Conservation (phyloP, 1,140 invertebrate genomes). For the Drosophila murphyi region DNA sequence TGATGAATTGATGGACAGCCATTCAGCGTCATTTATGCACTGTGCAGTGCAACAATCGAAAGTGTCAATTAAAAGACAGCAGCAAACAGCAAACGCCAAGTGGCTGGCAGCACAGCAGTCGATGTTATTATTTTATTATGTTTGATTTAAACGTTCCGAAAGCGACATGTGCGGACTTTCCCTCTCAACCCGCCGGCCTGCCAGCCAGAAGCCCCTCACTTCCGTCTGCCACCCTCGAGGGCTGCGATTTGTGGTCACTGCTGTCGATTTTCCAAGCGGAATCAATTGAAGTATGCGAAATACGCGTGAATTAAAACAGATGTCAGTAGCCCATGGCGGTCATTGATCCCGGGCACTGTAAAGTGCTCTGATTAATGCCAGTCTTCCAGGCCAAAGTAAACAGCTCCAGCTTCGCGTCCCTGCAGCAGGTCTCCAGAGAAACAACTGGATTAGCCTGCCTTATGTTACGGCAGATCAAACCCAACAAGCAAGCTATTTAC, state of each 20-base stretch:
- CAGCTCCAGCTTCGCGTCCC: constrained; percentile 58
- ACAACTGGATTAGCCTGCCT: constrained; percentile 8
- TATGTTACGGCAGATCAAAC: constrained; percentile 23
- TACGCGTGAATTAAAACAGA: constrained; percentile 70
- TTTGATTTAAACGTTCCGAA: constrained; percentile 69
- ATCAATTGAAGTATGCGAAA: constrained; percentile 47
- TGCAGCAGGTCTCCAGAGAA: constrained; percentile 50
- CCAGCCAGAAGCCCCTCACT: constrained; percentile 3
- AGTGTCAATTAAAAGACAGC: constrained; percentile 74
- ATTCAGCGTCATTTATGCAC: constrained; percentile 46
- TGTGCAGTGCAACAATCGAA: constrained; percentile 60
- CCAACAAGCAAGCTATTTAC: constrained; percentile 45
- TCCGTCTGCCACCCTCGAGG: not conserved
- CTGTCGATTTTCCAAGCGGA: constrained; percentile 53
- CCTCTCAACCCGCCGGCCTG: not conserved
- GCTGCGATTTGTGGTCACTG: constrained; percentile 57
- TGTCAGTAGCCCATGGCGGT: constrained; percentile 57
- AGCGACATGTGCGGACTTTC: constrained; percentile 49
- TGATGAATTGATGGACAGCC: constrained; percentile 30
- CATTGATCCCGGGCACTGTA: constrained; percentile 55
- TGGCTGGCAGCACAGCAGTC: constrained; percentile 27
- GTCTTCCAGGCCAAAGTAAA: constrained; percentile 53
- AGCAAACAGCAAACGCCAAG: constrained; percentile 44
- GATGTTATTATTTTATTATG: constrained; percentile 69
- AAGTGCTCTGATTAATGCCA: constrained; percentile 65